These are phyloP conservation scores for Iphiclides podalirius DNA, from an alignment of 2,888 invertebrate genomes.

Conservation along the genomic window DNA sequence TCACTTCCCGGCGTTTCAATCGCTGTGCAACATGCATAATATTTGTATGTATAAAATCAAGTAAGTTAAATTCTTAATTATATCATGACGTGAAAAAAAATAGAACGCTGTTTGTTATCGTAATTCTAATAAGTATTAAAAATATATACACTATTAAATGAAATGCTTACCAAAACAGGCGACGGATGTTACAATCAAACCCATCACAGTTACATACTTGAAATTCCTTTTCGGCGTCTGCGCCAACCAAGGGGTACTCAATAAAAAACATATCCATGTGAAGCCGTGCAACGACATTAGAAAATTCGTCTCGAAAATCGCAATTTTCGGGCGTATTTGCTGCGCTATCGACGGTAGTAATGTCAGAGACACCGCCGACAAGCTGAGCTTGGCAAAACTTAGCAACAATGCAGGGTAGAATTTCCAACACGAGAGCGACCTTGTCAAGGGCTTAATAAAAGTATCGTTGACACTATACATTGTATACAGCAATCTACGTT, in stretches of 20 bases:
- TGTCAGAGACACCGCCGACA: slow-evolving; percentile 56
- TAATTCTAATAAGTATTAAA: no score
- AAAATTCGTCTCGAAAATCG: slow-evolving; percentile 61
- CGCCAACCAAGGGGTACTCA: slow-evolving; percentile 67
- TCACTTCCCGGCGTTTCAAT: no score
- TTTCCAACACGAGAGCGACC: slow-evolving; percentile 66
- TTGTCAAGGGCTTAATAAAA: slow-evolving; percentile 65
- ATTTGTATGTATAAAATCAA: no score
- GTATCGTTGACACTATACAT: slow-evolving; percentile 66
- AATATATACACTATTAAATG: no score
- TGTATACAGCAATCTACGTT: slow-evolving; percentile 53
- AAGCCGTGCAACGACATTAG: slow-evolving; percentile 67
- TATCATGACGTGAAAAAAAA: no score
- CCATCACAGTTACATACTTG: slow-evolving; percentile 58
- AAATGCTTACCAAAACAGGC: slow-evolving; percentile 59
- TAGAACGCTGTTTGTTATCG: no score
- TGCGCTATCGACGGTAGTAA: slow-evolving; percentile 61
- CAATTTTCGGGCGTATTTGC: slow-evolving; percentile 57
- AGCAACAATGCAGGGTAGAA: slow-evolving; percentile 70
- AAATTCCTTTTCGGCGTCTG: slow-evolving; percentile 69
- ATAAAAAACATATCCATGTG: slow-evolving; percentile 70
- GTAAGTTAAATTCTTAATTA: no score
- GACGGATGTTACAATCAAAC: slow-evolving; percentile 53
- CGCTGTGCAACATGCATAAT: no score
- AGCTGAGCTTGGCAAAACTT: slow-evolving; percentile 54